These are phyloP conservation scores for Hydriomena furcata DNA, from an alignment of 2,888 invertebrate genomes.

Conservation along the genomic window DNA sequence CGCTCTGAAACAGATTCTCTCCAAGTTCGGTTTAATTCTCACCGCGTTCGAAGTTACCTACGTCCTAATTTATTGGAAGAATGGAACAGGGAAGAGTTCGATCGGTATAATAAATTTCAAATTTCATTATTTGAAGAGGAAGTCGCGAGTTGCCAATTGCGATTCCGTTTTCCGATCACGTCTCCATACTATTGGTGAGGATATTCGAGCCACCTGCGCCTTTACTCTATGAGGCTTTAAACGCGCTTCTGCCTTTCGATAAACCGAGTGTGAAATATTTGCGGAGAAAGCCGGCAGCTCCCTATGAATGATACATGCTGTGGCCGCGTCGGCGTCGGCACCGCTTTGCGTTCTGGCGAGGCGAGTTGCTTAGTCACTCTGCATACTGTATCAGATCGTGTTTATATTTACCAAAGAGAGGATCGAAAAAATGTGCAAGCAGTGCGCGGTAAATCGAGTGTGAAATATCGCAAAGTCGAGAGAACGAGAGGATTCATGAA, in stretches of 20 bases:
- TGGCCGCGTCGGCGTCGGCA: conserved; percentile 42
- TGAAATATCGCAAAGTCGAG: conserved; percentile 17
- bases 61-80: conserved; percentile 69
- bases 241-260: conserved; percentile 74
- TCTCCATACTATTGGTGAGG: conserved; percentile 78
- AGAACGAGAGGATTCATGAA: conserved; percentile 12
- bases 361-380: conserved; percentile 29
- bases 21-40: conserved; percentile 52
- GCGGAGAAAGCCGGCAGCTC: conserved; percentile 69
- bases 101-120: conserved; percentile 79
- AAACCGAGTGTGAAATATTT: conserved; percentile 80
- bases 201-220: conserved; percentile 80
- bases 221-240: conserved; percentile 80
- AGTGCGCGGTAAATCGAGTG: conserved; percentile 18
- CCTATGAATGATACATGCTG: conserved; percentile 80
- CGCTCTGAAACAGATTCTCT: conserved; percentile 49
- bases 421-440: conserved; percentile 23
- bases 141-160: conserved; percentile 76
- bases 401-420: conserved; percentile 26
- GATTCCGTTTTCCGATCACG: conserved; percentile 78
- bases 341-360: conserved; percentile 15
- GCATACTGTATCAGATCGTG: conserved; percentile 23
- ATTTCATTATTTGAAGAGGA: conserved; percentile 81
- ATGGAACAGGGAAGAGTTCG: conserved; percentile 59
- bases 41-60: conserved; percentile 54